A percentile compares a stretch with the other conserved stretches of the same genome.
Evolutionary conservation across 1,140 invertebrate species (phyloP).

Genomic region (Lasioglossum albipes): DNA sequence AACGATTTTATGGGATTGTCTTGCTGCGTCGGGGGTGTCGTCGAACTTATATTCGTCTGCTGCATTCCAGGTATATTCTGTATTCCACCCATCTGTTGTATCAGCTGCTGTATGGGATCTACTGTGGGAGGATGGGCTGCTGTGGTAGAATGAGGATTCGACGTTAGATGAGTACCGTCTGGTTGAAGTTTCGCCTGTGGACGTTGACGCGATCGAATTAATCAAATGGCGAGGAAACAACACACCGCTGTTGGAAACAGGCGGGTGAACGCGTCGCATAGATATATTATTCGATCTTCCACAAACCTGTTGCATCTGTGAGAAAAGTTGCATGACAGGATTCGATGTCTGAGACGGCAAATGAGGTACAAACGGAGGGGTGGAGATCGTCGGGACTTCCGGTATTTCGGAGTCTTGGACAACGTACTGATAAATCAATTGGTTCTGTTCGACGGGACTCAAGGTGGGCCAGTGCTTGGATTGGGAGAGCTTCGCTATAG

Average conservation of each 20-base stretch:
- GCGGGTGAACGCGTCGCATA: background rate
- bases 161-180: slow-evolving; percentile 67
- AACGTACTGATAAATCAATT: slow-evolving; percentile 81
- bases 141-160: slow-evolving; percentile 69
- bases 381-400: slow-evolving; percentile 72
- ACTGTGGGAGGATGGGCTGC: slow-evolving; percentile 63
- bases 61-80: slow-evolving; percentile 76
- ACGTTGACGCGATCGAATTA: slow-evolving; percentile 24
- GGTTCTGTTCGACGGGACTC: slow-evolving; percentile 83
- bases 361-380: slow-evolving; percentile 70
- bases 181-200: slow-evolving; percentile 76
- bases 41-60: slow-evolving; percentile 69
- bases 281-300: background rate
- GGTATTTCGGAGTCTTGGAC: slow-evolving; percentile 78
- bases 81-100: slow-evolving; percentile 79
- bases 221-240: background rate
- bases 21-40: slow-evolving; percentile 63
- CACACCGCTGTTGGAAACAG: background rate
- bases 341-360: slow-evolving; percentile 73
- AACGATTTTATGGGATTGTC: slow-evolving; percentile 81
- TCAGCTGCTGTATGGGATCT: slow-evolving; percentile 81
- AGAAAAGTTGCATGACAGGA: slow-evolving; percentile 82
- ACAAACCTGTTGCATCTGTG: slow-evolving; percentile 82
- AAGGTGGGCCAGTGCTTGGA: slow-evolving; percentile 84
- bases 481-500: slow-evolving; percentile 83